Evolutionary conservation across 2,113 vertebrate genomes (phyloP).

Genomic region (Dasyurus viverrinus): DNA sequence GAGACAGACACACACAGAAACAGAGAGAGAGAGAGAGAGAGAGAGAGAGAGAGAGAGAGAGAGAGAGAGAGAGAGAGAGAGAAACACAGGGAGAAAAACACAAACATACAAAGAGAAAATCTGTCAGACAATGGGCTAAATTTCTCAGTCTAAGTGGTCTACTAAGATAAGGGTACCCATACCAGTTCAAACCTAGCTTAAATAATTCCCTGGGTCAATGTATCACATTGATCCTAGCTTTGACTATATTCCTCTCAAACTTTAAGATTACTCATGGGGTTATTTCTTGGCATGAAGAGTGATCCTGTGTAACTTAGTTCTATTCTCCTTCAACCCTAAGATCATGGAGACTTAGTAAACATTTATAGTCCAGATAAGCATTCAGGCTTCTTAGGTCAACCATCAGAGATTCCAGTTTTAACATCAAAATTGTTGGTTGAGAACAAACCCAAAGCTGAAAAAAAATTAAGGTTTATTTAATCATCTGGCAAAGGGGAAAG

Average conservation of each 20-base stretch:
- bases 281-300: neutral
- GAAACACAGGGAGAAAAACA: too few species aligned
- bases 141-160: neutral
- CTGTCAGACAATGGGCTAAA: neutral
- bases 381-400: neutral
- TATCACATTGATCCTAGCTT: neutral
- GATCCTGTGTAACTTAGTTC: neutral
- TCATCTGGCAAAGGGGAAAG: neutral
- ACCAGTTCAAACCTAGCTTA: neutral
- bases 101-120: neutral
- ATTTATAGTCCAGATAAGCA: neutral
- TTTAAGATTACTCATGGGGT: neutral
- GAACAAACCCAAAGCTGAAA: neutral
- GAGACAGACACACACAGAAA: too few species aligned
- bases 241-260: neutral
- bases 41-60: neutral
- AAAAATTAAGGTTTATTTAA: neutral
- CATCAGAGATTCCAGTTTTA: neutral
- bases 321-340: neutral
- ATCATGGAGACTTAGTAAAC: neutral
- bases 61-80: too few species aligned
- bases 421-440: neutral
- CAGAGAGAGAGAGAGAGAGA: neutral
- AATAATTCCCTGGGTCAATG: neutral
- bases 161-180: neutral